phyloP scores from a whole-genome alignment of 2,888 invertebrate genomes.

The Micropterix aruncella region DNA sequence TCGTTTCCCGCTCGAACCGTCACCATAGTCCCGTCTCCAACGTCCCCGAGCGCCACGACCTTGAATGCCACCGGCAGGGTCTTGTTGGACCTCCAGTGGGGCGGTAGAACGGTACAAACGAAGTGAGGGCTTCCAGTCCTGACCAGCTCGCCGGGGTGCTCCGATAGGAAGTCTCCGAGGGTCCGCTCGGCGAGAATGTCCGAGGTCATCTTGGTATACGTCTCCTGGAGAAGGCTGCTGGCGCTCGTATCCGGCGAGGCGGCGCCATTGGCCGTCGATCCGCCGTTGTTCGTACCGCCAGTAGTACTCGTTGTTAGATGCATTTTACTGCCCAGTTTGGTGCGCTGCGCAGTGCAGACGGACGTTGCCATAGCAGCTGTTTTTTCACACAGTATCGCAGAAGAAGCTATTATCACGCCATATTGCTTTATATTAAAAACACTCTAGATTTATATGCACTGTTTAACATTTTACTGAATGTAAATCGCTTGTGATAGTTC shows the following conservation, averaged over 20 bases:
- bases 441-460: no score
- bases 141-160: constrained; percentile 85
- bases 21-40: constrained; percentile 92
- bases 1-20: constrained; percentile 95
- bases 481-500: no score
- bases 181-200: constrained; percentile 82
- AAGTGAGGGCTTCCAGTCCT: constrained; percentile 89
- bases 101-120: constrained; percentile 88
- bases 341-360: constrained; percentile 39
- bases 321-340: constrained; percentile 32
- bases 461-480: no score
- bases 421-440: no score
- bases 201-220: constrained; percentile 79
- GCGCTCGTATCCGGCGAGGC: constrained; percentile 59
- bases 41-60: constrained; percentile 87
- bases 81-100: constrained; percentile 97
- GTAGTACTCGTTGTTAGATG: constrained; percentile 29
- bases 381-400: no score
- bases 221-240: constrained; percentile 57
- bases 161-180: constrained; percentile 73
- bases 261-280: constrained; percentile 35
- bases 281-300: constrained; percentile 11
- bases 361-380: no score
- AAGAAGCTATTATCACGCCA: no score
- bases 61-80: constrained; percentile 95